These are phyloP conservation scores for Papilio gigon DNA, from an alignment of 2,888 invertebrate genomes.

Conservation along the genomic window DNA sequence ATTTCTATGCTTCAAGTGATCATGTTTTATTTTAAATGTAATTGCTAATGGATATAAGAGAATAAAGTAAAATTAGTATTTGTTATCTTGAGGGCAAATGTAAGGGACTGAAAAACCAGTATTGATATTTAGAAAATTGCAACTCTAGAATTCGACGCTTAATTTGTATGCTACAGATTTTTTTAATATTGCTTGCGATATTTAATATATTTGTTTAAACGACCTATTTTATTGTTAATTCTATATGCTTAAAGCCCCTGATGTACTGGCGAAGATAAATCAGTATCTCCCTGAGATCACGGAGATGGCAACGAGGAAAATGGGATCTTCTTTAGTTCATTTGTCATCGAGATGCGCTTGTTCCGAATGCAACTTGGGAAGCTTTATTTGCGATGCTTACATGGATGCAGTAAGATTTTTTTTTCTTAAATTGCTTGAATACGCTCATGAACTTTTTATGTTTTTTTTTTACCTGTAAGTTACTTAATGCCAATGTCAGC, in stretches of 20 bases:
- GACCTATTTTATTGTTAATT: background rate
- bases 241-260: conserved; percentile 55
- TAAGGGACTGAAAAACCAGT: background rate
- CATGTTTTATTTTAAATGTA: too few species aligned
- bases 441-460: background rate
- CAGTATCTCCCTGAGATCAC: conserved; percentile 84
- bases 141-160: background rate
- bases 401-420: conserved; percentile 81
- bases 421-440: background rate
- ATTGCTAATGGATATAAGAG: too few species aligned
- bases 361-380: conserved; percentile 88
- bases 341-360: conserved; percentile 82
- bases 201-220: background rate
- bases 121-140: background rate
- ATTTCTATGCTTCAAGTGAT: background rate
- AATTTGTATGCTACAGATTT: background rate
- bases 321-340: conserved; percentile 83
- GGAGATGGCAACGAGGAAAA: conserved; percentile 72
- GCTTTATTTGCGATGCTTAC: conserved; percentile 87
- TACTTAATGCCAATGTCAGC: too few species aligned
- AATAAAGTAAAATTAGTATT: too few species aligned
- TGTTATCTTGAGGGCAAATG: background rate
- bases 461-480: too few species aligned
- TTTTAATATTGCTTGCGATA: too few species aligned
- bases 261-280: conserved; percentile 82